A percentile compares a stretch with the other conserved stretches of the same genome.
Evolutionary conservation across 2,888 invertebrate species (phyloP).

Genomic region (Drosophila vallismaia): DNA sequence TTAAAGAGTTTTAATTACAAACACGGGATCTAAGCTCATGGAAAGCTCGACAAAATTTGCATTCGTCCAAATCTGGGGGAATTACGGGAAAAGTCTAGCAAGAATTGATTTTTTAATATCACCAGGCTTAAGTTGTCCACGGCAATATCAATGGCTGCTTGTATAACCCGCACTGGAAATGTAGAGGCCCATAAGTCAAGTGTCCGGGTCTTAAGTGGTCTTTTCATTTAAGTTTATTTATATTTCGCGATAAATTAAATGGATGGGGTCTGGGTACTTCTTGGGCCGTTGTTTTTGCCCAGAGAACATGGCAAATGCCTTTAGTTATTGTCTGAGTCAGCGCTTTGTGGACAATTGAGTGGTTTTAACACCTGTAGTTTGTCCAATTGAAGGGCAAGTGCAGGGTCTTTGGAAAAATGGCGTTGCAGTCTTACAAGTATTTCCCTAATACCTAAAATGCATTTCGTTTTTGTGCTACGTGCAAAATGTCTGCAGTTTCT

Average conservation of each 20-base stretch:
- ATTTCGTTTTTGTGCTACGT: conserved; percentile 46
- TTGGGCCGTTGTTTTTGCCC: conserved; percentile 25
- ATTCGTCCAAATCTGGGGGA: conserved; percentile 18
- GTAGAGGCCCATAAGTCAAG: conserved; percentile 52
- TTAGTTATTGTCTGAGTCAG: conserved; percentile 5
- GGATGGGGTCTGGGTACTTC: conserved; percentile 51
- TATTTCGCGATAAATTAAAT: conserved; percentile 65
- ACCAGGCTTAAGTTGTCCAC: conserved; percentile 46
- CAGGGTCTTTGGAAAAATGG: conserved; percentile 7
- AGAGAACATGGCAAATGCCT: conserved; percentile 1
- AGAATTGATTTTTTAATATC: conserved; percentile 16
- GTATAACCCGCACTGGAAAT: conserved; percentile 37
- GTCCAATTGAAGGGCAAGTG: conserved; percentile 40
- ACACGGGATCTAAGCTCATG: neutral
- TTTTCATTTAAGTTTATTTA: conserved; percentile 59
- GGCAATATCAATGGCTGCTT: conserved; percentile 38
- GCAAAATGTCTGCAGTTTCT: conserved; percentile 18
- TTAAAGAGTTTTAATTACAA: conserved; percentile 11
- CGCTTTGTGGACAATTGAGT: conserved; percentile 15
- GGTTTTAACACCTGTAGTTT: conserved; percentile 30
- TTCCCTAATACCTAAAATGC: neutral
- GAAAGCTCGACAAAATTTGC: conserved; percentile 5
- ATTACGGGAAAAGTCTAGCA: conserved; percentile 8
- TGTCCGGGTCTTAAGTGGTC: conserved; percentile 60
- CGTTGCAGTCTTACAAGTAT: conserved; percentile 9